phyloP scores from a whole-genome alignment of 2,113 vertebrate genomes.

The Carollia perspicillata region DNA sequence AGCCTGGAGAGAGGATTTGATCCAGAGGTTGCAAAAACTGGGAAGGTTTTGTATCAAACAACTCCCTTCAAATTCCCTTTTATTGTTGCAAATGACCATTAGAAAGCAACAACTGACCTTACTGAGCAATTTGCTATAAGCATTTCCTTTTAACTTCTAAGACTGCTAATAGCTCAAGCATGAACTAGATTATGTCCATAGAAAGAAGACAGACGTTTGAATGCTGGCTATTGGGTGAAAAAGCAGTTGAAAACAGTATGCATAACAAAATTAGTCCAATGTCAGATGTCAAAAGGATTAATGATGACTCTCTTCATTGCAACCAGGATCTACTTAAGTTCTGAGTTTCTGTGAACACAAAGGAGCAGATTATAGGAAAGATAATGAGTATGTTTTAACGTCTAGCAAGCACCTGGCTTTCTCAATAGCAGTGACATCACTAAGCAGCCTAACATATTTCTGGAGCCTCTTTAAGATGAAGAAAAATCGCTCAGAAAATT shows the following conservation, averaged over 20 bases:
- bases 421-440: neutral
- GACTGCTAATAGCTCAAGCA: neutral
- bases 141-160: neutral
- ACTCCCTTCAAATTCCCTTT: neutral
- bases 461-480: neutral
- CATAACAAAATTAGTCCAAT: neutral
- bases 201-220: neutral
- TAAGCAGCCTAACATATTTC: neutral
- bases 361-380: neutral
- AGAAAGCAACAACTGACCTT: neutral
- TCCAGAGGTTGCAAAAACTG: neutral
- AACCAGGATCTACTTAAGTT: neutral
- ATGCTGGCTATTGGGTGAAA: neutral
- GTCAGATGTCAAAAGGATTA: neutral
- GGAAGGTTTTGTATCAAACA: neutral
- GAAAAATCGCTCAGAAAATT: neutral
- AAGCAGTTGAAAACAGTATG: neutral
- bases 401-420: neutral
- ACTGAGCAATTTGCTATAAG: neutral
- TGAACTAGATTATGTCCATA: neutral
- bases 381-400: neutral
- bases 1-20: neutral
- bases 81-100: rapidly evolving
- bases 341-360: neutral
- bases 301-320: neutral